Conservation (phyloP, 1,140 invertebrate genomes). For the Drosophila ficusphila region DNA sequence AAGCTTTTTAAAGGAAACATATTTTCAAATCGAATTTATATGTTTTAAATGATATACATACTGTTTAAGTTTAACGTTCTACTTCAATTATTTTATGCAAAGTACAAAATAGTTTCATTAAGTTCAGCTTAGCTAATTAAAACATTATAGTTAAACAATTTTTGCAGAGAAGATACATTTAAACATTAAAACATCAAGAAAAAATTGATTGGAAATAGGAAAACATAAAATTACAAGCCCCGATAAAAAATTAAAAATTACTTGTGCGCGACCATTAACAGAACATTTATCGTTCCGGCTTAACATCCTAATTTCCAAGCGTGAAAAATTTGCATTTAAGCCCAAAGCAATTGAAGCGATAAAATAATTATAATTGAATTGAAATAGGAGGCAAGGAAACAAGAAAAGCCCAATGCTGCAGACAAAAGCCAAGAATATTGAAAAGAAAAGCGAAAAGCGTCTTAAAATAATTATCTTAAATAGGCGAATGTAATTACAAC, state of each 20-base stretch:
- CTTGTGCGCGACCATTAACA: neutral
- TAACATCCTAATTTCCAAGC: neutral
- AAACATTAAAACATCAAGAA: too few relatives aligned
- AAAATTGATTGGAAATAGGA: too few relatives aligned
- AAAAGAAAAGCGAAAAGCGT: constrained; percentile 51
- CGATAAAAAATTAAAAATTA: neutral
- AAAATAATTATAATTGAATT: constrained; percentile 50
- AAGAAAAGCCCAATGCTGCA: constrained; percentile 6
- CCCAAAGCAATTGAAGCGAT: neutral
- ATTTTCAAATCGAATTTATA: neutral
- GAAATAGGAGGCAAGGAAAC: neutral
- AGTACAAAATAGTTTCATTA: too few relatives aligned
- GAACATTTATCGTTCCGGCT: neutral
- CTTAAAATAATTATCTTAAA: constrained; percentile 68
- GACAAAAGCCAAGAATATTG: constrained; percentile 22
- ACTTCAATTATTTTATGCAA: too few relatives aligned
- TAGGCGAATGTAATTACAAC: constrained; percentile 55
- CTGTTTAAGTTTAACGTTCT: too few relatives aligned
- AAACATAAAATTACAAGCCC: neutral
- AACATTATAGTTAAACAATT: too few relatives aligned
- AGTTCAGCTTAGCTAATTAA: too few relatives aligned
- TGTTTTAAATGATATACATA: too few relatives aligned
- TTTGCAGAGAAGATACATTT: too few relatives aligned
- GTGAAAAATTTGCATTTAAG: constrained; percentile 5
- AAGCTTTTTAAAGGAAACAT: neutral